Evolutionary conservation across 2,888 invertebrate genomes (phyloP).

Genomic region (Amphimallon solstitiale): DNA sequence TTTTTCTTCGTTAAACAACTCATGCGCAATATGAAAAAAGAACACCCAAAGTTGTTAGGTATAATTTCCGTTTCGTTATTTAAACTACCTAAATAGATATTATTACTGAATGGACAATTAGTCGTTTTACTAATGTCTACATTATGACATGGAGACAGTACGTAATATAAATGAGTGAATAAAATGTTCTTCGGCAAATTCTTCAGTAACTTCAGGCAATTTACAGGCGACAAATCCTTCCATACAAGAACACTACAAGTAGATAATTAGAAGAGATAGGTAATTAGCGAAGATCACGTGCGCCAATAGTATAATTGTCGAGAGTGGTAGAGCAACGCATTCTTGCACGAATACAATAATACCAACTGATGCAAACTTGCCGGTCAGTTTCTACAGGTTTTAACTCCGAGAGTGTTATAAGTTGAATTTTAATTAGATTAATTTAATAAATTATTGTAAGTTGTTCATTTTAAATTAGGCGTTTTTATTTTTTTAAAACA

Average conservation of each 20-base stretch:
- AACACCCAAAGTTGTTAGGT: no score
- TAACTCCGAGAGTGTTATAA: no score
- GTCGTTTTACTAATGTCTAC: constrained; percentile 22
- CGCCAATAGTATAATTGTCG: constrained; percentile 31
- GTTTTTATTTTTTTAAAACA: no score
- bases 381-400: neutral
- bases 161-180: neutral
- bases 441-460: no score
- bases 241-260: constrained; percentile 1
- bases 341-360: constrained; percentile 33
- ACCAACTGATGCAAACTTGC: neutral
- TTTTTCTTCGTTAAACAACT: no score
- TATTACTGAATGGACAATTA: no score
- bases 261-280: constrained; percentile 20
- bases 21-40: no score
- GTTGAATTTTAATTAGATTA: no score
- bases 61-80: no score
- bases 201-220: neutral
- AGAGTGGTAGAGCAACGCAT: constrained; percentile 18
- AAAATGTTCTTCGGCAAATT: neutral
- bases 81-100: no score
- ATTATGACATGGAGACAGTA: no score
- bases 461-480: no score
- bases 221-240: constrained; percentile 1
- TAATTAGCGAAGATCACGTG: constrained; percentile 27